Evolutionary conservation across 1,140 invertebrate species (phyloP).

Genomic region (Mylabris phalerata): DNA sequence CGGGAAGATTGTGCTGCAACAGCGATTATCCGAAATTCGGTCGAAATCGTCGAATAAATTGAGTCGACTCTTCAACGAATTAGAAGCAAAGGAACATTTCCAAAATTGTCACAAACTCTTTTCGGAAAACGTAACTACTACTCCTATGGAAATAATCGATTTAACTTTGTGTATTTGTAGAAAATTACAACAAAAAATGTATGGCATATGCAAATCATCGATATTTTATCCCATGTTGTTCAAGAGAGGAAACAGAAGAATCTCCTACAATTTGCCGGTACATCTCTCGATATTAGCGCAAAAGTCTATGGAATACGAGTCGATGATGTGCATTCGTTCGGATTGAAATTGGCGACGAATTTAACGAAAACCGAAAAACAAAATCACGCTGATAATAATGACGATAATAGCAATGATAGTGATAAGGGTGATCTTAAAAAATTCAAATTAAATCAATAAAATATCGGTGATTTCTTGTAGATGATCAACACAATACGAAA

Average conservation of each 20-base stretch:
- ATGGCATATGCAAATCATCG: constrained; percentile 75
- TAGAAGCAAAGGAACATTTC: constrained; percentile 25
- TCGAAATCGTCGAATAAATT: constrained; percentile 9
- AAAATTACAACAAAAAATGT: constrained; percentile 83
- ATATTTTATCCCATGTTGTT: constrained; percentile 60
- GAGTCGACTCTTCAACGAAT: constrained; percentile 7
- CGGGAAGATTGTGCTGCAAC: constrained; percentile 11
- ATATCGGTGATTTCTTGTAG: not conserved
- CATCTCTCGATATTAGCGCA: constrained; percentile 71
- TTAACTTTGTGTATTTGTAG: constrained; percentile 37
- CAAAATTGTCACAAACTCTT: constrained; percentile 24
- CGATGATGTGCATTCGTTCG: constrained; percentile 68
- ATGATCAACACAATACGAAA: constrained; percentile 26
- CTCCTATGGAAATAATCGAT: not conserved
- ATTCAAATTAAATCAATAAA: not conserved
- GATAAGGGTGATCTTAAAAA: not conserved
- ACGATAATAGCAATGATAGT: constrained; percentile 2
- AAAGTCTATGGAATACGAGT: constrained; percentile 78
- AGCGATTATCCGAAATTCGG: constrained; percentile 4
- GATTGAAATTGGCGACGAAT: constrained; percentile 68
- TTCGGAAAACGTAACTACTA: constrained; percentile 26
- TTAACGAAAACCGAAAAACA: constrained; percentile 39
- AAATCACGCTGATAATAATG: not conserved
- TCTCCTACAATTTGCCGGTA: constrained; percentile 69
- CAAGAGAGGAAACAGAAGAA: constrained; percentile 45